Base-by-base conservation (phyloP, 2,888 invertebrate species). In the Dasysyrphus tricinctus region DNA sequence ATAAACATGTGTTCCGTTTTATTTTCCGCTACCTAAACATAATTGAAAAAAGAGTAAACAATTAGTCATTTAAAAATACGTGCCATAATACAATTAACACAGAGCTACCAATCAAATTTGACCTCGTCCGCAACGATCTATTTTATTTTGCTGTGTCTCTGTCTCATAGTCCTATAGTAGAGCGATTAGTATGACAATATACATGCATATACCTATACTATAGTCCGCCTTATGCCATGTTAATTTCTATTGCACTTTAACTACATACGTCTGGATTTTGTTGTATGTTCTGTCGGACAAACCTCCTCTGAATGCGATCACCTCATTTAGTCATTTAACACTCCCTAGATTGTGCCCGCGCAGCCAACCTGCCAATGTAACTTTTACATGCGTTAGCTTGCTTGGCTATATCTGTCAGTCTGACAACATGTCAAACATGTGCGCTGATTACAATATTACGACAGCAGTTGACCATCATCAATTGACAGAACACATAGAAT, bases 341-440 rank as follows among this genome's bases (percentile, higher is more conserved):
- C 39, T 54, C 69, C 54, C 69, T 29, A 47, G 24, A 51, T 39
- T 49, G 49, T 49, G 49, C 7, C 29, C 49, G 7, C 4, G 16
- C 42, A 29, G 19, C 19, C 14, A 63, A 14, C 61, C 24, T 8
- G 9, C 37, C 29, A 63, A 29, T 65, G 42, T 29, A 61, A 79
- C 63, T 78, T 75, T 49, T 32, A 70, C 37, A 70, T 79, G 61
- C 67, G 49, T 74, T 70, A 57, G 70, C 61, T 70, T 51, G 34
- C 44, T 59, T 77, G 57, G 49, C 63, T 75, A 65, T 76, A 65
- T 76, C 75, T 44, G 39, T 73, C 72, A 49, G 80, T 73, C 72
- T 76, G 84, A 80, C 80, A 84, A 29, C 75, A 75, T 75, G 80
- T 80, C 75, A 84, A 76, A 76, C 75, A 76, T 70, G 83, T 32